These are phyloP conservation scores for Phalacrocorax aristotelis DNA, from an alignment of 2,113 vertebrate species.

Conservation along the genomic window DNA sequence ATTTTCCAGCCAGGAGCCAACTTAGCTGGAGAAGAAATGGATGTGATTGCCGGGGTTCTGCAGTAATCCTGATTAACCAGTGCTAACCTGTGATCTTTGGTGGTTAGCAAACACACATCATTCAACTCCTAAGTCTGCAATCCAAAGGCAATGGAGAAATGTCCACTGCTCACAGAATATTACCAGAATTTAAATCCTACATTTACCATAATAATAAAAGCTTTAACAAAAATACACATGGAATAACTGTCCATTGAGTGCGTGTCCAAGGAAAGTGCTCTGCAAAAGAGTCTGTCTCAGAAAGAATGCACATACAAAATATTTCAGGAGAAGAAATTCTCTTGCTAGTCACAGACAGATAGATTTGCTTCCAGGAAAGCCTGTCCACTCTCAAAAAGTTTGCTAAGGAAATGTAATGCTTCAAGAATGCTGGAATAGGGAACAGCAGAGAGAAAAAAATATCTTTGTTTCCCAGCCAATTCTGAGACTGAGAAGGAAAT, in stretches of 20 bases:
- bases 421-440: neutral
- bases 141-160: neutral
- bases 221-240: neutral
- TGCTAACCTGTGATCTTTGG: neutral
- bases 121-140: neutral
- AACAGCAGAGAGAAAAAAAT: neutral
- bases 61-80: neutral
- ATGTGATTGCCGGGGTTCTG: neutral
- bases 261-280: neutral
- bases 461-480: neutral
- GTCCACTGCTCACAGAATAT: neutral
- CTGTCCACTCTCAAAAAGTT: neutral
- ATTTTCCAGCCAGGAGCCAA: neutral
- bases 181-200: neutral
- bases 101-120: neutral
- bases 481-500: neutral
- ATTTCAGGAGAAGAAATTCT: neutral
- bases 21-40: neutral
- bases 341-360: neutral
- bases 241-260: neutral
- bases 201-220: neutral
- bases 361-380: neutral
- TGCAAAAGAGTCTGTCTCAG: neutral
- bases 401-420: neutral
- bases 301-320: neutral